Conservation (phyloP, 2,113 vertebrate species). For the Macquaria australasica region DNA sequence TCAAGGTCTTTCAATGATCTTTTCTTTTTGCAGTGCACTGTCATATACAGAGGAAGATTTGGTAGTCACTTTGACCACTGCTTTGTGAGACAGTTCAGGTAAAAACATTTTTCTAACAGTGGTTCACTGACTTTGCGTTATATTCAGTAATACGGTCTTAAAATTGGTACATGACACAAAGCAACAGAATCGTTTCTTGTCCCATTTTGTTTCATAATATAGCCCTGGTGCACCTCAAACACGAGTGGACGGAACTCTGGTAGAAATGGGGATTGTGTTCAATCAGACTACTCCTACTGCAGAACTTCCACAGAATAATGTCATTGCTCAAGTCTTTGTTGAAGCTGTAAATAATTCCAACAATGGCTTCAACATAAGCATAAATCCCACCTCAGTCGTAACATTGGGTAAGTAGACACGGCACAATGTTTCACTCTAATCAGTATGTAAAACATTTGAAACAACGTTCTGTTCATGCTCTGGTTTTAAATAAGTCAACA, state of each 20-base stretch:
- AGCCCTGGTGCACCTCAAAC: fast-evolving
- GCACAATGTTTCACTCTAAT: background rate
- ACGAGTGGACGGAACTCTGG: fast-evolving
- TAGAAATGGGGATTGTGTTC: background rate
- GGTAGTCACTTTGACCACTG: background rate
- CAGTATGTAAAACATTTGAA: background rate
- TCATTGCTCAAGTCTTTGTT: background rate
- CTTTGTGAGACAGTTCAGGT: background rate
- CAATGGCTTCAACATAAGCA: background rate
- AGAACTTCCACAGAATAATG: background rate
- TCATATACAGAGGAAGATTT: background rate
- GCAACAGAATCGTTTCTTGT: background rate
- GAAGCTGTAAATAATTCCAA: background rate
- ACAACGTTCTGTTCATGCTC: no score
- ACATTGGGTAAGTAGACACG: background rate
- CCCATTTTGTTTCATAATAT: background rate
- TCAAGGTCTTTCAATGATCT: background rate
- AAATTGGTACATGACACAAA: background rate
- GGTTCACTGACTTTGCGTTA: background rate
- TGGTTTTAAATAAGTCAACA: no score
- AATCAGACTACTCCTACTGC: fast-evolving
- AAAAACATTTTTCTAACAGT: background rate
- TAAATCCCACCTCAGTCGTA: fast-evolving
- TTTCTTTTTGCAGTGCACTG: background rate
- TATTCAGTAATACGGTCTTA: background rate